These are phyloP conservation scores for Eulemur macaco DNA, from an alignment of 2,113 vertebrate genomes.

Conservation along the genomic window DNA sequence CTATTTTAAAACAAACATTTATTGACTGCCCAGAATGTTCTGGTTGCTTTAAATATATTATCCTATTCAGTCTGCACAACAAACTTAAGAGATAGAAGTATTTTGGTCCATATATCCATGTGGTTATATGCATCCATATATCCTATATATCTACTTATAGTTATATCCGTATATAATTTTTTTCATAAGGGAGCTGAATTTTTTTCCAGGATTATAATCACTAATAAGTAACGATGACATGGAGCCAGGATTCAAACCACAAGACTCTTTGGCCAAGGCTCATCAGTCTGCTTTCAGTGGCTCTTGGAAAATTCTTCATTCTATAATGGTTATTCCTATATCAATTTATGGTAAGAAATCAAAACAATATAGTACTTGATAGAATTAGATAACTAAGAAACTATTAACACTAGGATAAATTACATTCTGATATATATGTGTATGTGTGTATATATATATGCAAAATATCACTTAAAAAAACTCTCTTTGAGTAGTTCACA, in stretches of 20 bases:
- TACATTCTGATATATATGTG: background rate
- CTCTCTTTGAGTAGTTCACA: conserved; percentile 1
- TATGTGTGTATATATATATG: background rate
- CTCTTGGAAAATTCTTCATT: background rate
- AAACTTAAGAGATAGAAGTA: background rate
- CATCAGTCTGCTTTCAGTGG: background rate
- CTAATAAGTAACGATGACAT: background rate
- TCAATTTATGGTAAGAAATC: background rate
- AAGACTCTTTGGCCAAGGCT: background rate
- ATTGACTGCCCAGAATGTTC: background rate
- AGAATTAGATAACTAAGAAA: background rate
- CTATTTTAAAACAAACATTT: background rate
- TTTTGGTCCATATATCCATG: background rate
- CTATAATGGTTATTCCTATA: background rate
- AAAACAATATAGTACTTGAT: background rate
- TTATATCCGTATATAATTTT: background rate
- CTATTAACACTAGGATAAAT: background rate
- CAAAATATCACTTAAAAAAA: conserved; percentile 46
- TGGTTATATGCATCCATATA: background rate
- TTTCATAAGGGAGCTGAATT: background rate
- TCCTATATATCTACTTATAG: background rate
- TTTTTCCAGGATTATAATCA: background rate
- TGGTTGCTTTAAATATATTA: background rate
- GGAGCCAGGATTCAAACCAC: background rate
- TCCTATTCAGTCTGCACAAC: background rate